These are phyloP conservation scores for Polyodon spathula DNA, from an alignment of 2,113 vertebrate species.

Conservation along the genomic window DNA sequence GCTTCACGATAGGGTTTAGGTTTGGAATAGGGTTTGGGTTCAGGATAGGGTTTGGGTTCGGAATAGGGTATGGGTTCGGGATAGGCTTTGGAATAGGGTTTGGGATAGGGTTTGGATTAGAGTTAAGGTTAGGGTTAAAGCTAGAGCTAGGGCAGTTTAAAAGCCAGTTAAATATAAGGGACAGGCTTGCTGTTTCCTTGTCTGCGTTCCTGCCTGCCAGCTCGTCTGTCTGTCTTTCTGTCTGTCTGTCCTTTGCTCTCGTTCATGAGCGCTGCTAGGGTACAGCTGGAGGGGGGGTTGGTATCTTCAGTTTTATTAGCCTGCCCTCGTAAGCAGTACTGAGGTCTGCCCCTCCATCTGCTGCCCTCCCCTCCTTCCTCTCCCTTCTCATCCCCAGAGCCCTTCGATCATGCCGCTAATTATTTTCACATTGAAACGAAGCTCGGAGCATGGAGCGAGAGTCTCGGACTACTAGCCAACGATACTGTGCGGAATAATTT, in stretches of 20 bases:
- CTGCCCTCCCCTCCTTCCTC: constrained; percentile 12
- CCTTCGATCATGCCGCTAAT: constrained; percentile 11
- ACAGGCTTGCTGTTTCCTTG: constrained; percentile 23
- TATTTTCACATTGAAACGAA: constrained; percentile 16
- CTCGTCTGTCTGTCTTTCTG: neutral
- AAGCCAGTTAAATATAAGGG: too few species aligned
- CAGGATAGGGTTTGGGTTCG: too few species aligned
- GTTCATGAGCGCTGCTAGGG: constrained; percentile 10
- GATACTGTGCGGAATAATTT: neutral
- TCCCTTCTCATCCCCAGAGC: constrained; percentile 1
- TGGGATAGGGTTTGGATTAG: too few species aligned
- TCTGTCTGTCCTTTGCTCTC: constrained; percentile 23
- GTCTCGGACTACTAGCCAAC: neutral
- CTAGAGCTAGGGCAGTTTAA: too few species aligned
- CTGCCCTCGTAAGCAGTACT: neutral
- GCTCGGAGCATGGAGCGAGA: neutral
- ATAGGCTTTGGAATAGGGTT: too few species aligned
- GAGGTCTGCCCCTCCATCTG: constrained; percentile 7
- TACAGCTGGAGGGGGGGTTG: neutral
- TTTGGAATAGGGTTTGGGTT: too few species aligned
- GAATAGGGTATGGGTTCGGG: too few species aligned
- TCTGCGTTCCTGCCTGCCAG: constrained; percentile 21
- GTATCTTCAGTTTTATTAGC: constrained; percentile 12
- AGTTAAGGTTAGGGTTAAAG: too few species aligned
- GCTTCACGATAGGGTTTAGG: too few species aligned